Percentiles rank a stretch among this genome's conserved stretches.
Evolutionary conservation across 2,888 invertebrate genomes (phyloP).

Genomic region (Xestobium rufovillosum): DNA sequence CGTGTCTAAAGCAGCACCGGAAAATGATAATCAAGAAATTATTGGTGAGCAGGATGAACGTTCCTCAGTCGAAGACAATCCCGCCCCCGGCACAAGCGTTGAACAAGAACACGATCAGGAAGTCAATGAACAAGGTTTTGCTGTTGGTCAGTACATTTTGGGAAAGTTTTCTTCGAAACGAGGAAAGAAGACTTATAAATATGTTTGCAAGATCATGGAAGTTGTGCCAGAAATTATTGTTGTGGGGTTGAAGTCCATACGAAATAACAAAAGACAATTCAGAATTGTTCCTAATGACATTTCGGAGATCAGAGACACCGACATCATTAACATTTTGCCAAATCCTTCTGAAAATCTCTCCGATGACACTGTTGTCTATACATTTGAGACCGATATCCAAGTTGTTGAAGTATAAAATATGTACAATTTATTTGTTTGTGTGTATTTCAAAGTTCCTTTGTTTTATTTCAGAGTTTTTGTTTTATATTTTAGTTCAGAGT

Average conservation of each 20-base stretch:
- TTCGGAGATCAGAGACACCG: background rate
- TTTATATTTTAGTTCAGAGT: too few relatives aligned
- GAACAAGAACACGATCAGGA: too few relatives aligned
- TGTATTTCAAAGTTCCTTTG: too few relatives aligned
- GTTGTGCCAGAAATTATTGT: slow-evolving; percentile 8
- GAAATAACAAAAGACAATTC: slow-evolving; percentile 6
- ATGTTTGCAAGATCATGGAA: slow-evolving; percentile 10
- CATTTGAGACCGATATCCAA: slow-evolving; percentile 4
- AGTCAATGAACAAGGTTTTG: background rate
- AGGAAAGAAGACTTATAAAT: slow-evolving; percentile 10
- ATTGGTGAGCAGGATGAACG: background rate
- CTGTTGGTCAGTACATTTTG: background rate
- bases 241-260: slow-evolving; percentile 8
- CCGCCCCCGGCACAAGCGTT: too few relatives aligned
- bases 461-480: too few relatives aligned
- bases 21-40: background rate
- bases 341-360: background rate
- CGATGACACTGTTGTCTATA: slow-evolving; percentile 4
- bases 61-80: background rate
- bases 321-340: slow-evolving; percentile 4
- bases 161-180: slow-evolving; percentile 5
- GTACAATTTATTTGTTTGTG: too few relatives aligned
- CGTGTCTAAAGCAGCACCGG: slow-evolving; percentile 3
- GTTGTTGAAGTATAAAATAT: too few relatives aligned
- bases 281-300: slow-evolving; percentile 7